Conservation (phyloP, 2,888 invertebrate genomes). For the Temnothorax ravouxi region DNA sequence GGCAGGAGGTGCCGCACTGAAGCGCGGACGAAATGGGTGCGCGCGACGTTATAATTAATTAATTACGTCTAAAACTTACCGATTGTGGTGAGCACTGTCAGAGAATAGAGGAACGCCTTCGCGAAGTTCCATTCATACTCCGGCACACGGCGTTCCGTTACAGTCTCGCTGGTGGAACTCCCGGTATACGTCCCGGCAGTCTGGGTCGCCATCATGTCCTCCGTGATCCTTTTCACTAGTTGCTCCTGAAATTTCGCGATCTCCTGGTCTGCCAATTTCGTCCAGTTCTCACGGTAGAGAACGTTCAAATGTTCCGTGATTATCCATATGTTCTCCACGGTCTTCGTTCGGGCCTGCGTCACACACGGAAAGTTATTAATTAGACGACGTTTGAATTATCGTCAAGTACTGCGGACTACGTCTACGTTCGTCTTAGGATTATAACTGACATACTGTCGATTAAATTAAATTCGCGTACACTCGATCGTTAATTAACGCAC, state of each 20-base stretch:
- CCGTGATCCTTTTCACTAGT: constrained; percentile 92
- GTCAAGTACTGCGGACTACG: constrained; percentile 4
- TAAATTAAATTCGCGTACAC: not conserved
- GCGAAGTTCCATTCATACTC: constrained; percentile 96
- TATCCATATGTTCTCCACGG: constrained; percentile 96
- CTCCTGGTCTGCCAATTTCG: constrained; percentile 92
- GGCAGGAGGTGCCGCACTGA: not conserved
- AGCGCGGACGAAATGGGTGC: not conserved
- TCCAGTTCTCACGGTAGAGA: constrained; percentile 96
- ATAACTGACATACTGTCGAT: constrained; percentile 18
- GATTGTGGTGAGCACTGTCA: constrained; percentile 97
- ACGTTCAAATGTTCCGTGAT: constrained; percentile 95
- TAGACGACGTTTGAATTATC: constrained; percentile 32
- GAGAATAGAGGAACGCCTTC: constrained; percentile 96
- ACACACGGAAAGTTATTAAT: constrained; percentile 45
- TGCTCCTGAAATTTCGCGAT: constrained; percentile 94
- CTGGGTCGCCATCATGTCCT: constrained; percentile 90
- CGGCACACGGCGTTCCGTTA: constrained; percentile 80
- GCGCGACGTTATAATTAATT: constrained; percentile 50
- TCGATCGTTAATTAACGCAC: constrained; percentile 32
- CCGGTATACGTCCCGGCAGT: constrained; percentile 86
- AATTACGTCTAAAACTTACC: constrained; percentile 88
- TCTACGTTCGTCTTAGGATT: constrained; percentile 15
- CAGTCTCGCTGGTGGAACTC: constrained; percentile 77
- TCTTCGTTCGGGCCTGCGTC: constrained; percentile 88